Evolutionary conservation across 2,797 vertebrate species (phyloP), one percentile per base, ranked within the genome.

Genomic region (Myotis planiceps): DNA sequence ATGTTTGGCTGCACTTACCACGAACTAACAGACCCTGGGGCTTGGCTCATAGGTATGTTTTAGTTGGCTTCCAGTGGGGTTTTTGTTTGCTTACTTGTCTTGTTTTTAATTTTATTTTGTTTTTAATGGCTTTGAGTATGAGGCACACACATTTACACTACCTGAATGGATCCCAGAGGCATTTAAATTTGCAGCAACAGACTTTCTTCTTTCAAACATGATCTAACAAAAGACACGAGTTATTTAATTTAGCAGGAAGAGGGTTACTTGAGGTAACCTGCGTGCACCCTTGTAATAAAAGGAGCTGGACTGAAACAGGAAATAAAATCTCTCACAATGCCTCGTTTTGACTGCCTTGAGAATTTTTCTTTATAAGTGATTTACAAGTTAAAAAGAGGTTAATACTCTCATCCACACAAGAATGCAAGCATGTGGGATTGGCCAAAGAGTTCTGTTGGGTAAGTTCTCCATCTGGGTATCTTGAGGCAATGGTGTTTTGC

Each of bases 381-480:
- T 89, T 95, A 88, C 32, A 84, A 91, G 79, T 92, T 96, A 91
- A 90, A 92, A 88, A 92, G 93, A 95, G 71, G 75, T 95, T 95
- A 96, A 94, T 94, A 90, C 18, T 89, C 60, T 87, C 72, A 97
- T 91, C 86, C 63, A 93, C 37, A 45, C 39, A 94, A 84, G 86
- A 95, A 96, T 86, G 91, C 15, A 91, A 76, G n/a, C 55, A 5
- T 49, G 5, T 76, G 55, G 82, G 83, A 82, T 91, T 42, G 88
- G 85, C 55, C 39, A 75, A 97, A 93, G 53, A 74, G 39, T 87
- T 19, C 85, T 34, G 37, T 79, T 75, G 66, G 47, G 90, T 82
- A 90, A 68, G 88, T 92, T 85, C 60, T 92, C 15, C 65, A 9
- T 47, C 80, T 90, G 68, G 51, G 15, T 66, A 37, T 81, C 45